Evolutionary conservation across 2,797 vertebrate genomes (phyloP).

Genomic region (Acestrorhynchus altus): DNA sequence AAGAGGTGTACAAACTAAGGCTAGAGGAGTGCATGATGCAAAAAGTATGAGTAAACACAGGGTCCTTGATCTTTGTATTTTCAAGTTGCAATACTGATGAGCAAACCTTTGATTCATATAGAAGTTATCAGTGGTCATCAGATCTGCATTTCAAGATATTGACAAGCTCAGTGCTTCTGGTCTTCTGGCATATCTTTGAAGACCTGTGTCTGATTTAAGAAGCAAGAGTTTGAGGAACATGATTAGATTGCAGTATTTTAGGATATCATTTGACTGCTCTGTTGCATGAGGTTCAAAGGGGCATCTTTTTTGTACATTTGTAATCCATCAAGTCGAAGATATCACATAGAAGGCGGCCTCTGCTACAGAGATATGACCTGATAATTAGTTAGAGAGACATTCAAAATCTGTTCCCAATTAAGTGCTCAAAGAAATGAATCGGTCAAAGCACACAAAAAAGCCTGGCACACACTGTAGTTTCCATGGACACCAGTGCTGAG

Average conservation of each 20-base stretch:
- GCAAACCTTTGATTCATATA: slow-evolving; percentile 13
- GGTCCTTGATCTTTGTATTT: not conserved
- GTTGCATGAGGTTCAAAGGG: not conserved
- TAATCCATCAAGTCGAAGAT: not conserved
- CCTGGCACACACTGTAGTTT: slow-evolving; percentile 32
- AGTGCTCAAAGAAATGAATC: slow-evolving; percentile 43
- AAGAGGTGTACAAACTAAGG: not conserved
- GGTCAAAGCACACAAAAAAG: slow-evolving; percentile 31
- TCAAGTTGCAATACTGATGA: slow-evolving; percentile 4
- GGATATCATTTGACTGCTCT: not conserved
- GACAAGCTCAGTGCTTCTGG: no score
- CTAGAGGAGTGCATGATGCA: not conserved
- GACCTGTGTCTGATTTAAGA: slow-evolving; percentile 4
- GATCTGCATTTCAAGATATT: no score
- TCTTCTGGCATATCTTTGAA: not conserved
- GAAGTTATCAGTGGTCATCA: not conserved
- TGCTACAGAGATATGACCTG: not conserved
- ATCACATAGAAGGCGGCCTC: not conserved
- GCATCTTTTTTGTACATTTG: not conserved
- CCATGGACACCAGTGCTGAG: slow-evolving; percentile 54
- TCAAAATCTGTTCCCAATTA: slow-evolving; percentile 39
- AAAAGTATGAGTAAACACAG: slow-evolving; percentile 1
- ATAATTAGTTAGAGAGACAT: slow-evolving; percentile 19
- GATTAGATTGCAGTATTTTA: not conserved
- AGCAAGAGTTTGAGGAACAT: not conserved